These are phyloP conservation scores for Ctenomys sociabilis DNA, from an alignment of 2,113 vertebrate species.

Conservation along the genomic window DNA sequence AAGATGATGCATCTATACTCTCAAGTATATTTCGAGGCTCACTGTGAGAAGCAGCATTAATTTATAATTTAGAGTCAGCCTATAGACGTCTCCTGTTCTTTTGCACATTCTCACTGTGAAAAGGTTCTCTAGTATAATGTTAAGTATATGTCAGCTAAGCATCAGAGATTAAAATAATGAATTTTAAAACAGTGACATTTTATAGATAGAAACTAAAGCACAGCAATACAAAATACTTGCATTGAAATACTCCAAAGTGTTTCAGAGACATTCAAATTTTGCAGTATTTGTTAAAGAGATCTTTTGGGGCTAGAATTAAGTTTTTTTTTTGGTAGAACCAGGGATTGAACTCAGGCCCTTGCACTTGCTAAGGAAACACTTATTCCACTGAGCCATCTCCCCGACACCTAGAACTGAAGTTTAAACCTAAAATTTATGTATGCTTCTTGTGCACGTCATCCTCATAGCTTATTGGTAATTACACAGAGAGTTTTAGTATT, in stretches of 20 bases:
- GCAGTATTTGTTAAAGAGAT: not conserved
- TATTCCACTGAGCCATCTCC: no score
- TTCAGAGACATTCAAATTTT: not conserved
- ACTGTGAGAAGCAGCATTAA: not conserved
- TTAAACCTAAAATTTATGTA: not conserved
- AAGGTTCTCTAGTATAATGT: not conserved
- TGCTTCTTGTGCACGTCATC: accelerated
- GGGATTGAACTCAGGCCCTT: no score
- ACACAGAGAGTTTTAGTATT: not conserved
- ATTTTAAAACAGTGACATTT: not conserved
- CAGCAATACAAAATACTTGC: not conserved
- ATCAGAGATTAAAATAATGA: not conserved
- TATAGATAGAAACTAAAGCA: not conserved
- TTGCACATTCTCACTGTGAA: not conserved
- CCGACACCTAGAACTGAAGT: no score
- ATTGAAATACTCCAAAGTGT: not conserved
- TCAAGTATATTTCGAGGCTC: not conserved
- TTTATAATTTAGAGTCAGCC: not conserved
- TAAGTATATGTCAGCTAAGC: not conserved
- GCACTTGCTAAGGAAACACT: no score
- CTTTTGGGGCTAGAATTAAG: accelerated
- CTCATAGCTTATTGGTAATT: not conserved
- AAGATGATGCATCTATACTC: not conserved
- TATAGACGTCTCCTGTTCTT: not conserved
- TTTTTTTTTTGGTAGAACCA: no score